Evolutionary conservation across 2,797 vertebrate species (phyloP).

Genomic region (Danio aesculapii): DNA sequence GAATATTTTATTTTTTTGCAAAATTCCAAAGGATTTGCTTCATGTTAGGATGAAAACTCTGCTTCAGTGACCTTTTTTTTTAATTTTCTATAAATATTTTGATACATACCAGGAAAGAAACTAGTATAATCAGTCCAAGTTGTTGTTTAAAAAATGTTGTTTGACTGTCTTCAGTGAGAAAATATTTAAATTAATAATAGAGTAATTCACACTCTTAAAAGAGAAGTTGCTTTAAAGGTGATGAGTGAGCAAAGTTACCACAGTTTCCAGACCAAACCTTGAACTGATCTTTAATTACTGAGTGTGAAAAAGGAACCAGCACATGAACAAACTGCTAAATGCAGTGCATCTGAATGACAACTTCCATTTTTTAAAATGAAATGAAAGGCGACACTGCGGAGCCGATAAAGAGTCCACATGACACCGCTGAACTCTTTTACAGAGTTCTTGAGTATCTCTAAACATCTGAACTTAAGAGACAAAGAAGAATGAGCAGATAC

Average conservation of each 20-base stretch:
- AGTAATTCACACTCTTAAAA: neutral
- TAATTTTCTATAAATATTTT: neutral
- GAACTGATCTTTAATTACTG: neutral
- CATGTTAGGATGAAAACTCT: too few relatives aligned
- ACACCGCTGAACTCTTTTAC: neutral
- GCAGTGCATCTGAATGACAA: neutral
- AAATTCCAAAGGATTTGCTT: too few relatives aligned
- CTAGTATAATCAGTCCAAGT: too few relatives aligned
- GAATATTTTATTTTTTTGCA: too few relatives aligned
- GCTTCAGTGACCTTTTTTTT: too few relatives aligned
- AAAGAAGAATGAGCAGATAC: conserved; percentile 61
- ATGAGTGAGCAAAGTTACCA: neutral
- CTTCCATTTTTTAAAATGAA: conserved; percentile 20
- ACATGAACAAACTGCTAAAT: conserved; percentile 1
- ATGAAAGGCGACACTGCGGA: neutral
- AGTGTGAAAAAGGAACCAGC: conserved; percentile 23
- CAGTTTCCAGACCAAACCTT: neutral
- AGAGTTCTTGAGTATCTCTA: neutral
- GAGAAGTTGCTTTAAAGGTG: neutral
- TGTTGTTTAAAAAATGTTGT: neutral
- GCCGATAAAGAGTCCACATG: neutral
- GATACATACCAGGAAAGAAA: neutral
- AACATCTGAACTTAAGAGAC: neutral
- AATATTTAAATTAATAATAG: neutral
- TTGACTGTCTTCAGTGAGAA: neutral